Base-by-base conservation (phyloP, 2,888 invertebrate genomes). In the Caradrina clavipalpis region DNA sequence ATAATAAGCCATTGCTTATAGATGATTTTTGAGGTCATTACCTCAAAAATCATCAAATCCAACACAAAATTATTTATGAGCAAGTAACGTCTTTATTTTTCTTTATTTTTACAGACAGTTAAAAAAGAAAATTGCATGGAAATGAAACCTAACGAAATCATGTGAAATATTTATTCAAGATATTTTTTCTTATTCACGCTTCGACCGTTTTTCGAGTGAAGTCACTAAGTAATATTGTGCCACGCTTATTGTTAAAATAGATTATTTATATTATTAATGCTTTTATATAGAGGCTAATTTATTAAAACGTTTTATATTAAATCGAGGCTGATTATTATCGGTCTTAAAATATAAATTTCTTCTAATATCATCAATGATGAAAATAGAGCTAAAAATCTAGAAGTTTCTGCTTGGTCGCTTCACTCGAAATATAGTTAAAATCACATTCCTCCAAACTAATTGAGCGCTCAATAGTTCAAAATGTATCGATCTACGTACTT, bases 401-500 rank as follows among this genome's bases (percentile, higher is more conserved):
- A n/a, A 4, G 0, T 3, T 17, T 8, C 47, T 35, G 1, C 19
- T 47, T 45, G 11, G 26, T 26, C 47, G 21, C 56, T 77, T 66
- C 26, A 10, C 65, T 65, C 45, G 5, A 19, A 49, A 54, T 49
- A 57, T 51, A 55, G 17, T 65, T 8, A 42, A 22, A 70, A 47
- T 73, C 66, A 89, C 89, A 90, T 90, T 90, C 90, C 90, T 80
- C 55, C 15, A 59, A 65, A 53, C 57, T 51, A 73, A 73, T 74
- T 50, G 64, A 61, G 47, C 66, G 86, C 87, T 88, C 85, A 88
- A 87, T 80, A 64, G 71, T 73, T 39, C 62, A 63, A 75, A 69
- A 69, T 64, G 56, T 65, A 71, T 67, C 63, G 66, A 68, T 59
- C 67, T 83, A 89, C 87, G 90, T 91, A 91, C 86, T 90, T 89